Percentiles rank a stretch among this genome's conserved stretches.
These are phyloP conservation scores for Miltochrista miniata DNA, from an alignment of 2,888 invertebrate genomes.

Conservation along the genomic window DNA sequence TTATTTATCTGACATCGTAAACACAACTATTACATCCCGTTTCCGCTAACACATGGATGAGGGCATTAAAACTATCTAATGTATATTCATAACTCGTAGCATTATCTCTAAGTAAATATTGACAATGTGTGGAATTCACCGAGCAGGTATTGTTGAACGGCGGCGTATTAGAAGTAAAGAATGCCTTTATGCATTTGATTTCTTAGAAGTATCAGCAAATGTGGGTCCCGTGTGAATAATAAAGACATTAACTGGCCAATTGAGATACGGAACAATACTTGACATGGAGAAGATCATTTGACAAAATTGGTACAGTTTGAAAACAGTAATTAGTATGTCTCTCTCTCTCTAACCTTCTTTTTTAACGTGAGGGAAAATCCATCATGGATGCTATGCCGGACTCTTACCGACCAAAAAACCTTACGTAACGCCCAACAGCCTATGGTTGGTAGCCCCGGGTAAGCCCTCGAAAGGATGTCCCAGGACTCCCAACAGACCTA, in stretches of 20 bases:
- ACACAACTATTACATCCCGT: not conserved
- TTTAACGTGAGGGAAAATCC: no score
- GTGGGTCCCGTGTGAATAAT: constrained; percentile 46
- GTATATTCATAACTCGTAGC: constrained; percentile 7
- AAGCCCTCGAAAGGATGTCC: no score
- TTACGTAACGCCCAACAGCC: no score
- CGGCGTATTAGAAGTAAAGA: constrained; percentile 34
- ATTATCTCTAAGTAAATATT: constrained; percentile 31
- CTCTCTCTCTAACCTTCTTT: no score
- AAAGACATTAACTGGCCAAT: constrained; percentile 32
- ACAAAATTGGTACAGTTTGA: no score
- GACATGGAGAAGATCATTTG: not conserved
- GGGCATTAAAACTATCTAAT: not conserved
- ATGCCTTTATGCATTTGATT: constrained; percentile 39
- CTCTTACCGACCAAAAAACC: no score
- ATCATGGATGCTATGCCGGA: no score
- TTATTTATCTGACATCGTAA: no score
- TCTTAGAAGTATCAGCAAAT: constrained; percentile 46
- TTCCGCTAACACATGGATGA: not conserved
- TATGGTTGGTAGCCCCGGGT: no score
- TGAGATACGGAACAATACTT: constrained; percentile 23
- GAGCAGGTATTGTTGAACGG: constrained; percentile 12
- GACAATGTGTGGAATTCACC: constrained; percentile 24
- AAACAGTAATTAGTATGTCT: no score
- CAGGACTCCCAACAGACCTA: no score